Evolutionary conservation across 2,888 invertebrate species (phyloP).

Genomic region (Chirona hameri): DNA sequence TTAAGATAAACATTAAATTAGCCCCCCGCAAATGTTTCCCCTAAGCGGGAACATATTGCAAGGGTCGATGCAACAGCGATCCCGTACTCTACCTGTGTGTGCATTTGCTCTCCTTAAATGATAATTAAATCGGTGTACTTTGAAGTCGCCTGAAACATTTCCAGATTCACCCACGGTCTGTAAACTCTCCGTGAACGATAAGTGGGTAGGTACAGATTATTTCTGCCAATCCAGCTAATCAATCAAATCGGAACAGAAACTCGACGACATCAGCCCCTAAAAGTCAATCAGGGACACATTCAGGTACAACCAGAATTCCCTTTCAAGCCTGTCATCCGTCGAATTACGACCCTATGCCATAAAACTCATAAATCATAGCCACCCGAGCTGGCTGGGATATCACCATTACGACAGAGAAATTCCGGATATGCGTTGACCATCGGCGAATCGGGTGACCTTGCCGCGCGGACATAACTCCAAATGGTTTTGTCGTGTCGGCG

Average conservation of each 20-base stretch:
- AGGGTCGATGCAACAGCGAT: too few relatives aligned
- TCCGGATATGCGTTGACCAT: background rate
- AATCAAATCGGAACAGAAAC: background rate
- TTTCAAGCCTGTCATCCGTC: background rate
- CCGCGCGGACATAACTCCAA: background rate
- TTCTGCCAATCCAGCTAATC: background rate
- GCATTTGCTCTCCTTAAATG: too few relatives aligned
- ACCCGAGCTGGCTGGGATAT: background rate
- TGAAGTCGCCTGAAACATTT: too few relatives aligned
- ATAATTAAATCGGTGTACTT: too few relatives aligned
- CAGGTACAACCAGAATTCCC: background rate
- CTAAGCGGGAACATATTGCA: too few relatives aligned
- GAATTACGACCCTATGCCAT: background rate
- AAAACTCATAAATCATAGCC: background rate
- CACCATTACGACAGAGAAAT: background rate
- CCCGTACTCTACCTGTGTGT: too few relatives aligned
- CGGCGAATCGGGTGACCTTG: background rate
- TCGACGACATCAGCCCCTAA: background rate
- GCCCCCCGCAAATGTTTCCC: too few relatives aligned
- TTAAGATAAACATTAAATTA: too few relatives aligned
- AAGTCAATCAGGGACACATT: background rate
- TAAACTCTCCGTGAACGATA: too few relatives aligned
- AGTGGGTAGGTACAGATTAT: background rate
- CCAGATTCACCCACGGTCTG: too few relatives aligned
- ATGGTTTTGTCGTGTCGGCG: slow-evolving; percentile 14